Evolutionary conservation across 2,113 vertebrate species (phyloP).

Genomic region (Manacus vitellinus): DNA sequence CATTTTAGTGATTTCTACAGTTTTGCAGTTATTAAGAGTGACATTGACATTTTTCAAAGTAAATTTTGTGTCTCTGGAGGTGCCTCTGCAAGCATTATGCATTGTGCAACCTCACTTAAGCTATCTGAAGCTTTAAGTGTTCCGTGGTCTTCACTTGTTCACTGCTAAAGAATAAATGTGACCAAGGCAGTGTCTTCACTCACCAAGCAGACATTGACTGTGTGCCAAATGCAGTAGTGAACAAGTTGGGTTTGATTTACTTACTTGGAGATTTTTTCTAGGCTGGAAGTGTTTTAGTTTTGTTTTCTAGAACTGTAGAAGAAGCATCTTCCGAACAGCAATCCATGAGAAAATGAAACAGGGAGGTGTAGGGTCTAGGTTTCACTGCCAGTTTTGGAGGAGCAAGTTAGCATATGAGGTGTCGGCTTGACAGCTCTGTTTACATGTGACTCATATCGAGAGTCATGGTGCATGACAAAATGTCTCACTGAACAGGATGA

Average conservation of each 20-base stretch:
- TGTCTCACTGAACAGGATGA: background rate
- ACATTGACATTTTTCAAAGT: conserved; percentile 2
- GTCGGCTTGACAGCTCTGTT: background rate
- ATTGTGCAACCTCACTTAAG: background rate
- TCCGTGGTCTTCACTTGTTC: background rate
- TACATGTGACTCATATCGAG: background rate
- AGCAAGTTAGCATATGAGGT: background rate
- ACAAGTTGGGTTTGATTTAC: background rate
- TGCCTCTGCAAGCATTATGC: background rate
- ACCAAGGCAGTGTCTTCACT: background rate
- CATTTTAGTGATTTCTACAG: background rate
- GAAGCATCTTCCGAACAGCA: background rate
- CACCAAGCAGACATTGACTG: background rate
- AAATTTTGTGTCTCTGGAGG: background rate
- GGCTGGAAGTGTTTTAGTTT: background rate
- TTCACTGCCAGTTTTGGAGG: background rate
- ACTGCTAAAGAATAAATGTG: background rate
- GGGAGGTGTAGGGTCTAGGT: background rate
- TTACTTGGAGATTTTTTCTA: background rate
- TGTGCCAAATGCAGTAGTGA: background rate
- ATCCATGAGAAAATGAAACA: background rate
- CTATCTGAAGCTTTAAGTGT: background rate
- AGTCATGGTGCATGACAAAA: background rate
- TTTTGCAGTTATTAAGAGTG: background rate
- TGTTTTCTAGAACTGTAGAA: background rate